Base-by-base conservation (phyloP, 1,140 invertebrate species). In the Drosophila elegans region DNA sequence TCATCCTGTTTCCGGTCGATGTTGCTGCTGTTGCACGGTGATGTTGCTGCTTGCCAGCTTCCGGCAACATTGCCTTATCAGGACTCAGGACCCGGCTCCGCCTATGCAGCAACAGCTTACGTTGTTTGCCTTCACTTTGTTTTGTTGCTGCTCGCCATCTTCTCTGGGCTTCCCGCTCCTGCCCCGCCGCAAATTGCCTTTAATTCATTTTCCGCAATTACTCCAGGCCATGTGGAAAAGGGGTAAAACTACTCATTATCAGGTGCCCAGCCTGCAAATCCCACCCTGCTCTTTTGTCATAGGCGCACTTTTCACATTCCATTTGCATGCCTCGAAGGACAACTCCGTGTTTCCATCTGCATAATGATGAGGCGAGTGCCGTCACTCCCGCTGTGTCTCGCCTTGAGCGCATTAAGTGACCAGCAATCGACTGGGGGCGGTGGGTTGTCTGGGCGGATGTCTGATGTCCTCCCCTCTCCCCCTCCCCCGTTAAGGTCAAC, bases 131-230 rank as follows among this genome's bases (percentile, higher is more conserved):
- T 82, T 82, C 73, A 72, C 80, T 82, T 72, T 61, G 59, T 62
- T 49, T 74, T 72, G 61, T 62, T 81, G 64, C 57, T 76, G 60
- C 38, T 53, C 49, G 25, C 32, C 46, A 38, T 74, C 48, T 49
- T 62, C 41, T 38, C 9, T 44, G 45, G 54, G 7, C 53, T 49
- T 39, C 13, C 36, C 46, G n/a, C 51, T 34, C n/a, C 45, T 56
- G 11, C 45, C 38, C 38, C 66, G 38, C 74, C 74, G 48, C 79
- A 83, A 83, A 83, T 83, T 83, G 80, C 80, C 80, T 83, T 83
- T 83, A 83, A 83, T 83, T 83, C 80, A 83, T 83, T 83, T 83
- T 78, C 80, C 80, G 80, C 80, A 83, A 83, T 83, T 83, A 83
- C 80, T 78, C 64, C 56, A 48, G 80, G 74, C 79, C 49, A 34